Conservation (phyloP, 2,797 vertebrate species). For the Oceanodroma leucorhoa region DNA sequence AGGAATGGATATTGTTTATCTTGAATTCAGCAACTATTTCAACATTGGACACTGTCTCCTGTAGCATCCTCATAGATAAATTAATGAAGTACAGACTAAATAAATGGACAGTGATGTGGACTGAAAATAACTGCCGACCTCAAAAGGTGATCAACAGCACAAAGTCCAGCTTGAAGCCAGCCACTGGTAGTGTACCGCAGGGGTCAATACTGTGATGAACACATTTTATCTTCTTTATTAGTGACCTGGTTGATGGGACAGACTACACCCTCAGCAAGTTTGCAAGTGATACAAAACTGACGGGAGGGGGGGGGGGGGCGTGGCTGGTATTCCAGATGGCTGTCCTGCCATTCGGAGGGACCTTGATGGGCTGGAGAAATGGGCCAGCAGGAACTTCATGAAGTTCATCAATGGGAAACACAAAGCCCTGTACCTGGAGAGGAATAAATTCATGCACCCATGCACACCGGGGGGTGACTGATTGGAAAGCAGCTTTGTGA, state of each 20-base stretch:
- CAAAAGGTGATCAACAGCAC: neutral
- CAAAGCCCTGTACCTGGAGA: neutral
- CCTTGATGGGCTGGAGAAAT: neutral
- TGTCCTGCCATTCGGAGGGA: neutral
- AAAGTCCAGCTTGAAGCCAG: neutral
- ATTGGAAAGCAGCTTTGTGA: neutral
- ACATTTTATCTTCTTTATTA: neutral
- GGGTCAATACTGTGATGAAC: neutral
- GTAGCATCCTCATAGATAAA: neutral
- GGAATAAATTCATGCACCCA: neutral
- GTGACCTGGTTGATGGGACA: neutral
- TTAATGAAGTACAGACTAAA: neutral
- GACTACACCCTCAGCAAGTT: neutral
- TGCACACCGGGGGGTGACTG: fast-evolving
- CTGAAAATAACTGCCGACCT: neutral
- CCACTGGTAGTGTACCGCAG: too few relatives aligned
- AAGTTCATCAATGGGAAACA: neutral
- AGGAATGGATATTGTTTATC: neutral
- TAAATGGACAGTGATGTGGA: neutral
- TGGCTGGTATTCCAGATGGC: neutral
- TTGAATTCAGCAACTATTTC: neutral
- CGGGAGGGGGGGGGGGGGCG: fast-evolving
- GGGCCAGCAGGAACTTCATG: neutral
- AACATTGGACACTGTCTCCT: neutral
- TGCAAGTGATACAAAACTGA: neutral